Evolutionary conservation across 1,140 invertebrate genomes (phyloP).

Genomic region (Tetramorium parvispinum): DNA sequence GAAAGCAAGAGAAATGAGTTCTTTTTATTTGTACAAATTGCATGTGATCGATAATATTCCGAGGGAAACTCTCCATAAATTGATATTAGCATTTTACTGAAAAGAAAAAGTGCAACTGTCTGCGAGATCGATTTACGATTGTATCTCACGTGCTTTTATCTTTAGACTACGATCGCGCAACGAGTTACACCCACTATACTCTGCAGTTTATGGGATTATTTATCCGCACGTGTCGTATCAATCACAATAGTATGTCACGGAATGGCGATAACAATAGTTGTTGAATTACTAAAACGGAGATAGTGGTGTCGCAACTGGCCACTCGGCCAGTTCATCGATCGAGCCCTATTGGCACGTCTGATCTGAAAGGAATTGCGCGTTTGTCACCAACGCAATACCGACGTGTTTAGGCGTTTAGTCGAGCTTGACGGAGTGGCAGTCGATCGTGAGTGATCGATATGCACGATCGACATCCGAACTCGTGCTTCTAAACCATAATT

Average conservation of each 20-base stretch:
- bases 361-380: slow-evolving; percentile 62
- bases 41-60: background rate
- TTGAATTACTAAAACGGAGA: slow-evolving; percentile 40
- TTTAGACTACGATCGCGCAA: slow-evolving; percentile 16
- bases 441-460: slow-evolving; percentile 38
- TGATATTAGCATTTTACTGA: background rate
- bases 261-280: slow-evolving; percentile 64
- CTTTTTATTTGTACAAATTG: background rate
- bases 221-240: slow-evolving; percentile 37
- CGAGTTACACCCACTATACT: slow-evolving; percentile 11
- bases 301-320: slow-evolving; percentile 61
- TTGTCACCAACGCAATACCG: slow-evolving; percentile 67
- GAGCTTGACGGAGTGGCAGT: slow-evolving; percentile 18
- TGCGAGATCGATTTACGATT: background rate
- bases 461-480: slow-evolving; percentile 6
- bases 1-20: background rate
- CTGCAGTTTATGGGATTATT: slow-evolving; percentile 34
- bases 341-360: slow-evolving; percentile 59
- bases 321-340: slow-evolving; percentile 80
- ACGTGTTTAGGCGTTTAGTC: slow-evolving; percentile 39
- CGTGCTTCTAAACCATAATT: background rate
- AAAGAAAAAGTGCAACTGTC: background rate
- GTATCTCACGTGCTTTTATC: background rate
- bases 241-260: slow-evolving; percentile 66
- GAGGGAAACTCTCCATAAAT: background rate